Conservation (phyloP, 30 jellyfish, hydroid and myxozoan species). For the Rhopilema esculentum region DNA sequence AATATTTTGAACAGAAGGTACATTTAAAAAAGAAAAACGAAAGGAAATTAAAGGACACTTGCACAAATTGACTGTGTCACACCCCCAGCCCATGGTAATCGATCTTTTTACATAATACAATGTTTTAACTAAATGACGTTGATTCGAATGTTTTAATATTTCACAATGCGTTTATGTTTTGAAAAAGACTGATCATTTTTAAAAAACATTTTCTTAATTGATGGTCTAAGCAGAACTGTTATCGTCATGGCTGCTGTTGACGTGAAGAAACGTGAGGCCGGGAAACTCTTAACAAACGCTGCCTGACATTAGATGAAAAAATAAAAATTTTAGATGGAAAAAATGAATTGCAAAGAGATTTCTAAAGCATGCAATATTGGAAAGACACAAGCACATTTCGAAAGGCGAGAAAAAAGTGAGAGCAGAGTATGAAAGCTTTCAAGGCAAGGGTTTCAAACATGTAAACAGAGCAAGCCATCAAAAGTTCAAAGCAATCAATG, state of each 20-base stretch:
- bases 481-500: constrained; percentile 48
- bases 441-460: constrained; percentile 49
- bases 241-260: constrained; percentile 2
- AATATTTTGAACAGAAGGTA: no score
- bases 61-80: no score
- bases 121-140: no score
- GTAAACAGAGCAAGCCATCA: constrained; percentile 21
- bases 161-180: no score
- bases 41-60: no score
- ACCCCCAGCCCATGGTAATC: no score
- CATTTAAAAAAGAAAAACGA: no score
- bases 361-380: constrained; percentile 47
- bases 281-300: constrained; percentile 3
- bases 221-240: constrained; percentile 6
- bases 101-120: no score
- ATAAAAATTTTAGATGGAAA: constrained; percentile 24
- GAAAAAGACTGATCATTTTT: no score
- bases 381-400: constrained; percentile 47
- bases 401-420: constrained; percentile 19
- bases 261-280: constrained; percentile 10
- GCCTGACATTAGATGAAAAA: constrained; percentile 28
- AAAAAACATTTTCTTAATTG: background rate
- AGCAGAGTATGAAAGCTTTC: constrained; percentile 42
- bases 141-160: no score
- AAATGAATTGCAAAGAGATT: constrained; percentile 48